Percentiles rank a stretch among this genome's conserved stretches.
Evolutionary conservation across 30 jellyfish, hydroid and myxozoan genomes (phyloP).

Genomic region (Cassiopea andromeda): DNA sequence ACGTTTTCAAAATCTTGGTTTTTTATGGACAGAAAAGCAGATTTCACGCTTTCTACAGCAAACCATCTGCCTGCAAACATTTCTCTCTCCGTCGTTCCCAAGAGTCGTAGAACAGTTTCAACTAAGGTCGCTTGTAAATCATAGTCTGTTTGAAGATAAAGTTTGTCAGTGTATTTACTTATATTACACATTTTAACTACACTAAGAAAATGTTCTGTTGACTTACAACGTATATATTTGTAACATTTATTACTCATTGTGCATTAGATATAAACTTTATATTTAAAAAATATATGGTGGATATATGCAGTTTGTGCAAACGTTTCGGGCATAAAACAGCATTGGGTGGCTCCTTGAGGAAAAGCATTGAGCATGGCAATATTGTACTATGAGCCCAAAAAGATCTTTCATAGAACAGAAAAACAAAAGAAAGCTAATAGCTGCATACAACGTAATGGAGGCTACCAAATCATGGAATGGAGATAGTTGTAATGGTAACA

Average conservation of each 20-base stretch:
- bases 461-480: too few species aligned
- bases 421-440: too few species aligned
- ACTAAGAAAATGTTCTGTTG: neutral
- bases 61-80: neutral
- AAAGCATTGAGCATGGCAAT: too few species aligned
- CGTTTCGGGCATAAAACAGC: too few species aligned
- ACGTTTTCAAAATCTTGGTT: constrained; percentile 43
- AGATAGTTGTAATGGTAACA: too few species aligned
- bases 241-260: too few species aligned
- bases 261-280: neutral
- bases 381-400: too few species aligned
- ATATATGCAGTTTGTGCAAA: too few species aligned
- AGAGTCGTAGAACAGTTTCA: constrained; percentile 7
- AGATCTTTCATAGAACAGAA: too few species aligned
- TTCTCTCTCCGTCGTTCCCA: neutral
- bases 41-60: neutral
- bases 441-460: too few species aligned
- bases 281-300: too few species aligned
- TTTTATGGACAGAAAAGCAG: constrained; percentile 7
- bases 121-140: constrained; percentile 14
- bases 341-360: too few species aligned
- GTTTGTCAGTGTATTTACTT: neutral
- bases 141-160: neutral
- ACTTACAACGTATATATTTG: neutral
- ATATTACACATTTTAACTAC: neutral